phyloP scores from a whole-genome alignment of 2,113 vertebrate genomes.

The Apeltes quadracus region DNA sequence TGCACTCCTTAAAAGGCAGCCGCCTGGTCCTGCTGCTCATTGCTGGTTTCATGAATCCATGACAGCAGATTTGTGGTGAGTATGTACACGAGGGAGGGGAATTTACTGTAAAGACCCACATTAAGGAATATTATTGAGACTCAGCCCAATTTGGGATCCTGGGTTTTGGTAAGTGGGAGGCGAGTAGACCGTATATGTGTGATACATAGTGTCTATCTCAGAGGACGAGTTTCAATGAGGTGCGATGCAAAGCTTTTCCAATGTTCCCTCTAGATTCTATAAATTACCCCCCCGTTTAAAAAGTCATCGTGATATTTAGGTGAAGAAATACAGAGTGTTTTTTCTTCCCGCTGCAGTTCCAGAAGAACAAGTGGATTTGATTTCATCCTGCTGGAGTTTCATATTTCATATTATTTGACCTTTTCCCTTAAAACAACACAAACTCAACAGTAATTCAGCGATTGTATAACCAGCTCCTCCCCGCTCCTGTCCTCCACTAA shows the following conservation, averaged over 20 bases:
- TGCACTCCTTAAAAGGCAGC: neutral
- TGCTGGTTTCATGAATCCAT: neutral
- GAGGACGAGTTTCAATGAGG: neutral
- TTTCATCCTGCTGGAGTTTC: conserved; percentile 16
- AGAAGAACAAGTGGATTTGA: neutral
- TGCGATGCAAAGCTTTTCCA: conserved; percentile 19
- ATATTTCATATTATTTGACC: conserved; percentile 23
- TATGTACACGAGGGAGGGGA: neutral
- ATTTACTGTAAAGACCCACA: neutral
- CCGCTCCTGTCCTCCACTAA: conserved; percentile 27
- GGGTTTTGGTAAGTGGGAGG: neutral
- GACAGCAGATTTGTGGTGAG: neutral
- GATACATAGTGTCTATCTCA: neutral
- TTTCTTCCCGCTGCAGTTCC: neutral
- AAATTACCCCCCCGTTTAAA: conserved; percentile 24
- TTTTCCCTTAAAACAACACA: neutral
- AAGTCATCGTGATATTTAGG: neutral
- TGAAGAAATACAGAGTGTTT: neutral
- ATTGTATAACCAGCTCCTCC: neutral
- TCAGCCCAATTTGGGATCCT: neutral
- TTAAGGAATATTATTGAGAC: neutral
- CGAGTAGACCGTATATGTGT: neutral
- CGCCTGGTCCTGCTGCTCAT: neutral
- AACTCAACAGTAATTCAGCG: conserved; percentile 12
- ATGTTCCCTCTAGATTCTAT: neutral